These are phyloP conservation scores for Bombycilla garrulus DNA, from an alignment of 2,113 vertebrate species.

Conservation along the genomic window DNA sequence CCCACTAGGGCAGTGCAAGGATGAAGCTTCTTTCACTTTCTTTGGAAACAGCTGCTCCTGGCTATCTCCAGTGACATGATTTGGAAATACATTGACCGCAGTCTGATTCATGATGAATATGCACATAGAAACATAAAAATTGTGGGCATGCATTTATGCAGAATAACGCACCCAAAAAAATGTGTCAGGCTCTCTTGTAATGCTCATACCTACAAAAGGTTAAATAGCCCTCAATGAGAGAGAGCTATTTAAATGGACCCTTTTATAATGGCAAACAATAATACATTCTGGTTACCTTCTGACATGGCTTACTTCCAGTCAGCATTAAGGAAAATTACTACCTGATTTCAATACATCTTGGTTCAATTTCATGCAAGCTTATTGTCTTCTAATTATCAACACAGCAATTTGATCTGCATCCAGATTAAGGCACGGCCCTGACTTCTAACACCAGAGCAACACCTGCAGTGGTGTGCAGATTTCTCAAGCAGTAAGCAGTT, in stretches of 20 bases:
- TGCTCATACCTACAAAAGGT: slow-evolving; percentile 53
- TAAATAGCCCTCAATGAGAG: slow-evolving; percentile 42
- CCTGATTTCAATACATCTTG: slow-evolving; percentile 27
- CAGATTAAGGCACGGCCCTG: slow-evolving; percentile 27
- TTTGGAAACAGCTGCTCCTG: background rate
- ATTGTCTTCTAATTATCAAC: slow-evolving; percentile 63
- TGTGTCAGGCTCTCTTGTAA: background rate
- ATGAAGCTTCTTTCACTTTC: slow-evolving; percentile 37
- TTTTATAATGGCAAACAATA: slow-evolving; percentile 49
- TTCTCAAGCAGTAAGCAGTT: slow-evolving; percentile 70
- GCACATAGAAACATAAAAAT: background rate
- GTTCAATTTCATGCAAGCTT: slow-evolving; percentile 43
- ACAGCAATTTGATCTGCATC: slow-evolving; percentile 26
- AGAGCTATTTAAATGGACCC: slow-evolving; percentile 44
- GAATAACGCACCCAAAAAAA: slow-evolving; percentile 7
- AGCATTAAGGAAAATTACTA: slow-evolving; percentile 56
- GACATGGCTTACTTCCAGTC: slow-evolving; percentile 45
- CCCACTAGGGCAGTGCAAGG: slow-evolving; percentile 14
- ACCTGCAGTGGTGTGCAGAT: background rate
- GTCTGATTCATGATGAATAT: slow-evolving; percentile 30
- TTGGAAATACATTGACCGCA: background rate
- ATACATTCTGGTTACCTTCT: slow-evolving; percentile 28
- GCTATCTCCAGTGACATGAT: background rate
- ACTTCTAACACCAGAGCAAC: slow-evolving; percentile 33
- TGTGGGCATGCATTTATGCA: slow-evolving; percentile 2